Evolutionary conservation across 1,140 invertebrate genomes (phyloP).

Genomic region (Belonocnema kinseyi): DNA sequence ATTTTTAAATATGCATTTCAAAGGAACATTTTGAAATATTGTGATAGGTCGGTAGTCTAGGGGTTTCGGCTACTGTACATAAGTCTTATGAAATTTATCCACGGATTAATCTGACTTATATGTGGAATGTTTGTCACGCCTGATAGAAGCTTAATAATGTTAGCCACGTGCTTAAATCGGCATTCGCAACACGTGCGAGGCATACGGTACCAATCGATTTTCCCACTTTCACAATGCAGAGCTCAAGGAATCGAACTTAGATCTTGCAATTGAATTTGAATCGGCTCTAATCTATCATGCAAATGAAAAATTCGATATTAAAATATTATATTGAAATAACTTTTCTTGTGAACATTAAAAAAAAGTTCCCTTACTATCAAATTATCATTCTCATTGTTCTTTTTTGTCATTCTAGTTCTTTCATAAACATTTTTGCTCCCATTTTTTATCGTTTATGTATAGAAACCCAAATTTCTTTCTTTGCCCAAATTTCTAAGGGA

Average conservation of each 20-base stretch:
- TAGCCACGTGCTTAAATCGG: slow-evolving; percentile 35
- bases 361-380: no score
- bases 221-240: slow-evolving; percentile 45
- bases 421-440: no score
- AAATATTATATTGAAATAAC: no score
- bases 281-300: background rate
- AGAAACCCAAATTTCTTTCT: no score
- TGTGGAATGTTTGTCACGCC: slow-evolving; percentile 45
- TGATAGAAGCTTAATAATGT: slow-evolving; percentile 38
- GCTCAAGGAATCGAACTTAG: background rate
- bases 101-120: slow-evolving; percentile 40
- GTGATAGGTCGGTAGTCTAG: background rate
- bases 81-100: slow-evolving; percentile 38
- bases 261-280: background rate
- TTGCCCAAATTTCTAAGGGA: no score
- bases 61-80: slow-evolving; percentile 13
- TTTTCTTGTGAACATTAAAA: no score
- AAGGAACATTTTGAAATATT: no score
- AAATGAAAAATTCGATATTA: no score
- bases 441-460: no score
- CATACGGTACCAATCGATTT: slow-evolving; percentile 39
- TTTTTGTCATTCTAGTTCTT: no score
- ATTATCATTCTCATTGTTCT: no score
- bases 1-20: no score
- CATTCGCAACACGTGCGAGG: slow-evolving; percentile 36